phyloP scores from a whole-genome alignment of 2,113 vertebrate species.

The Orientallactaga bullata region DNA sequence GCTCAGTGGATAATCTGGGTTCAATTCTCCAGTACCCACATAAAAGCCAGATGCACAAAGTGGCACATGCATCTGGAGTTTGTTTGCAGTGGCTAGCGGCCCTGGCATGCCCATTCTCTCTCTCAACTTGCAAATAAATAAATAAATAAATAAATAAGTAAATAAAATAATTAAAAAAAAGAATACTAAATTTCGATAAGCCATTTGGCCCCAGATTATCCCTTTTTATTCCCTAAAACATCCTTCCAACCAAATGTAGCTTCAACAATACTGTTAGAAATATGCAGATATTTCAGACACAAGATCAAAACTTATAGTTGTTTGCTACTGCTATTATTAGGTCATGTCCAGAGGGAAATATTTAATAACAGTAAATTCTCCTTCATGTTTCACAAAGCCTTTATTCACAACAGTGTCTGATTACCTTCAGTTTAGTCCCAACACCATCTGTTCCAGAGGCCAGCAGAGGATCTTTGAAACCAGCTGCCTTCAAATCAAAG shows the following conservation, averaged over 20 bases:
- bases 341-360: not conserved
- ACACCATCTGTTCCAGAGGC: constrained; percentile 98
- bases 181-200: not conserved
- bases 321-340: not conserved
- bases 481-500: constrained; percentile 97
- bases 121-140: no score
- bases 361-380: not conserved
- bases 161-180: no score
- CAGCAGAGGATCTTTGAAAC: constrained; percentile 94
- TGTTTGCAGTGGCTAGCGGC: no score
- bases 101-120: no score
- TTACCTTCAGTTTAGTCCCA: constrained; percentile 98
- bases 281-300: not conserved
- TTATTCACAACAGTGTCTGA: not conserved
- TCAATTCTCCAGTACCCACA: no score
- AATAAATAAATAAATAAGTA: no score
- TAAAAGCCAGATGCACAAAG: no score
- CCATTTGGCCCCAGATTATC: not conserved
- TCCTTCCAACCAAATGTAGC: not conserved
- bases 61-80: no score
- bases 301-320: not conserved
- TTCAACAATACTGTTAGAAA: not conserved
- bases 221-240: not conserved
- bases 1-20: no score
- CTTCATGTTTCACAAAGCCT: constrained; percentile 17